Percentiles rank a stretch among this genome's conserved stretches.
phyloP scores from a whole-genome alignment of 2,888 invertebrate genomes.

The Orthosia cruda region DNA sequence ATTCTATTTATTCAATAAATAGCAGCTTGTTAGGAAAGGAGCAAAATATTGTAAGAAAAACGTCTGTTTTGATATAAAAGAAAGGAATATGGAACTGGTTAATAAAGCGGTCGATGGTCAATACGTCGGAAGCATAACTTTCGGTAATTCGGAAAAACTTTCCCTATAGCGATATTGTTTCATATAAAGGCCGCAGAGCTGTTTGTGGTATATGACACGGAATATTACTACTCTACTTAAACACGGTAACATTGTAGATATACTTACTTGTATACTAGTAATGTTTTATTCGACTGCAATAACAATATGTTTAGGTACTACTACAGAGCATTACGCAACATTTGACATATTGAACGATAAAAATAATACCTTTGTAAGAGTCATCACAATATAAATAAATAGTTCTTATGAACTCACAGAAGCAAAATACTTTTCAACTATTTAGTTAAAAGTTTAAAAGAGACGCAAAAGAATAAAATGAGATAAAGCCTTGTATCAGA shows the following conservation, averaged over 20 bases:
- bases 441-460: too few relatives aligned
- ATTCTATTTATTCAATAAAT: slow-evolving; percentile 35
- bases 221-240: slow-evolving; percentile 15
- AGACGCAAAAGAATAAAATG: not conserved
- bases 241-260: not conserved
- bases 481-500: slow-evolving; percentile 3
- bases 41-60: slow-evolving; percentile 12
- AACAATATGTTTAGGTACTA: slow-evolving; percentile 10
- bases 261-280: not conserved
- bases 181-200: not conserved
- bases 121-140: slow-evolving; percentile 23
- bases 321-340: not conserved
- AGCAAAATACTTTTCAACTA: not conserved
- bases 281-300: not conserved
- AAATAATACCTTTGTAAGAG: not conserved
- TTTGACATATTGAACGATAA: slow-evolving; percentile 33
- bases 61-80: slow-evolving; percentile 30
- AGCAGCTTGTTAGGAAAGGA: slow-evolving; percentile 8
- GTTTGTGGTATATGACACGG: not conserved
- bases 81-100: slow-evolving; percentile 22
- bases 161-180: slow-evolving; percentile 26
- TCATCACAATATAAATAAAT: too few relatives aligned
- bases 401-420: not conserved
- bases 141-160: slow-evolving; percentile 32
- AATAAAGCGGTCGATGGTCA: slow-evolving; percentile 32